Evolutionary conservation across 2,113 vertebrate genomes (phyloP).

Genomic region (Eudyptes chrysolophus): DNA sequence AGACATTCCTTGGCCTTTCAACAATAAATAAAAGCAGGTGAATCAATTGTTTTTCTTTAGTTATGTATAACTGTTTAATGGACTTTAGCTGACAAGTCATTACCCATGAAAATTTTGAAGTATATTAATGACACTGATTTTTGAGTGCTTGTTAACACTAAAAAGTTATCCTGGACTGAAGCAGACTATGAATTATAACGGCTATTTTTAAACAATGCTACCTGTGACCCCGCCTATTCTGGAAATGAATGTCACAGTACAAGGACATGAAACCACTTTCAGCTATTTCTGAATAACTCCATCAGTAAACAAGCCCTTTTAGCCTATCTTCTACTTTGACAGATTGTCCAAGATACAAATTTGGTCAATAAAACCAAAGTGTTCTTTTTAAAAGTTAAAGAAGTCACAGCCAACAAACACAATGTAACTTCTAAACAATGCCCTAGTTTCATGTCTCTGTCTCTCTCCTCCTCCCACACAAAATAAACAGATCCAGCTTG

Average conservation of each 20-base stretch:
- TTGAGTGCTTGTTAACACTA: neutral
- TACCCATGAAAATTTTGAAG: neutral
- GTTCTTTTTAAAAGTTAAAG: conserved; percentile 17
- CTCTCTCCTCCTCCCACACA: neutral
- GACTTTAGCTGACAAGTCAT: neutral
- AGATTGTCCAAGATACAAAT: neutral
- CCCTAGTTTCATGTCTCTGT: neutral
- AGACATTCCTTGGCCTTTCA: neutral
- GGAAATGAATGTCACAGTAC: neutral
- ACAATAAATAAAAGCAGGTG: neutral
- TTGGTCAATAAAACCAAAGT: conserved; percentile 16
- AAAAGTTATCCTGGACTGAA: neutral
- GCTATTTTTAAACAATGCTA: neutral
- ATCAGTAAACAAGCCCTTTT: conserved; percentile 14
- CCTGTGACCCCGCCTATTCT: neutral
- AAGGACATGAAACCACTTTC: neutral
- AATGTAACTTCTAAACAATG: neutral
- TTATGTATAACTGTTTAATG: neutral
- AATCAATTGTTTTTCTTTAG: neutral
- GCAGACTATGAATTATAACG: neutral
- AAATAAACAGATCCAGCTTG: neutral
- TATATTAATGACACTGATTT: neutral
- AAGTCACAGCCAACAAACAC: neutral
- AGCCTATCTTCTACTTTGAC: neutral
- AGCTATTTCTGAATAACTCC: neutral